These are phyloP conservation scores for Panulirus ornatus DNA, from an alignment of 1,140 invertebrate species.

Conservation along the genomic window DNA sequence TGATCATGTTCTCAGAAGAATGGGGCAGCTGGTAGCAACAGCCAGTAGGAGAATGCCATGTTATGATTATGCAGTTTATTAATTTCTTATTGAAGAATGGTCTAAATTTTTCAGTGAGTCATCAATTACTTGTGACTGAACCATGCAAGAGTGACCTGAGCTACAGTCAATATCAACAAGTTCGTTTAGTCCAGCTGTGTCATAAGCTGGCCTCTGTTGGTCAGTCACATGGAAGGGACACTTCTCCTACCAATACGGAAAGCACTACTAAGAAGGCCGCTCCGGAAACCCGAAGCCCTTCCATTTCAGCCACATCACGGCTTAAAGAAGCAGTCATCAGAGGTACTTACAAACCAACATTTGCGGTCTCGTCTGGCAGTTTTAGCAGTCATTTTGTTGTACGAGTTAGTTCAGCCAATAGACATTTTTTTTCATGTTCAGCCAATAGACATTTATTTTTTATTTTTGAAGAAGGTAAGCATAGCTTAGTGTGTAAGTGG, in stretches of 20 bases:
- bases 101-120: background rate
- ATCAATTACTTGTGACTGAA: background rate
- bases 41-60: too few relatives aligned
- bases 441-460: too few relatives aligned
- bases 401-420: background rate
- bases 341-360: background rate
- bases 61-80: too few relatives aligned
- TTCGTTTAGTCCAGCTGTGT: slow-evolving; percentile 38
- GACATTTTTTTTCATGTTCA: background rate
- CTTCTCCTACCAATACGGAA: background rate
- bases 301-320: slow-evolving; percentile 35
- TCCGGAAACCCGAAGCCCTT: background rate
- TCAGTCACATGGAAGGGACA: background rate
- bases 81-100: too few relatives aligned
- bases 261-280: background rate
- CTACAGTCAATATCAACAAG: slow-evolving; percentile 31
- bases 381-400: background rate
- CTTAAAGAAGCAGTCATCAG: slow-evolving; percentile 68
- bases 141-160: background rate
- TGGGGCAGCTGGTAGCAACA: too few relatives aligned
- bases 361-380: background rate
- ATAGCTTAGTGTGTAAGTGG: background rate
- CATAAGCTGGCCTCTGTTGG: slow-evolving; percentile 2
- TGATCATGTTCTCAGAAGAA: too few relatives aligned
- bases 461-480: too few relatives aligned